phyloP scores from a whole-genome alignment of 2,797 vertebrate genomes.

The Sciurus vulgaris region DNA sequence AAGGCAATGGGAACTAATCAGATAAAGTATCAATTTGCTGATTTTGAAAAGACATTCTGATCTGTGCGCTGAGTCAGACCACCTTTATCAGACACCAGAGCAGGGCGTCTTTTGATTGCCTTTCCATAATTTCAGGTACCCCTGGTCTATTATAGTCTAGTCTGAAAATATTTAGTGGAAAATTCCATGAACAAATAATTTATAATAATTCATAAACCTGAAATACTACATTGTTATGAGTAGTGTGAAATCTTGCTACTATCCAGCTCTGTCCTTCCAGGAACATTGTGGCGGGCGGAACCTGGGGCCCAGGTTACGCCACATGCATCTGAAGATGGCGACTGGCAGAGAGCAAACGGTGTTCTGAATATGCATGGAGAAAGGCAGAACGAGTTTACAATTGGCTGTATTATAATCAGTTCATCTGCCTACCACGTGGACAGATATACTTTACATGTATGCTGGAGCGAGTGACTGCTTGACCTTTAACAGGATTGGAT shows the following conservation, averaged over 20 bases:
- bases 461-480: too few relatives aligned
- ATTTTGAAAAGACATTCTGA: constrained; percentile 22
- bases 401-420: too few relatives aligned
- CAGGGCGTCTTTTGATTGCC: background rate
- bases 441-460: too few relatives aligned
- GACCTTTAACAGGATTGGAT: too few relatives aligned
- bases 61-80: background rate
- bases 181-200: background rate
- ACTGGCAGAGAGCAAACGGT: too few relatives aligned
- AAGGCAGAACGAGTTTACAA: too few relatives aligned
- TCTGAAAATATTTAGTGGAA: background rate
- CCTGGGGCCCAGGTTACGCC: too few relatives aligned
- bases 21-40: background rate
- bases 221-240: background rate
- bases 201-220: background rate
- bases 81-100: background rate
- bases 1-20: background rate
- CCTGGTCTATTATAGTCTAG: background rate
- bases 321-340: too few relatives aligned
- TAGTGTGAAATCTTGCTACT: background rate
- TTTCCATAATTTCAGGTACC: background rate
- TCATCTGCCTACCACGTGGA: too few relatives aligned
- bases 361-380: too few relatives aligned
- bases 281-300: too few relatives aligned
- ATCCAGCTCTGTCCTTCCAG: background rate